Evolutionary conservation across 2,888 invertebrate species (phyloP).

Genomic region (Hyles lineata): DNA sequence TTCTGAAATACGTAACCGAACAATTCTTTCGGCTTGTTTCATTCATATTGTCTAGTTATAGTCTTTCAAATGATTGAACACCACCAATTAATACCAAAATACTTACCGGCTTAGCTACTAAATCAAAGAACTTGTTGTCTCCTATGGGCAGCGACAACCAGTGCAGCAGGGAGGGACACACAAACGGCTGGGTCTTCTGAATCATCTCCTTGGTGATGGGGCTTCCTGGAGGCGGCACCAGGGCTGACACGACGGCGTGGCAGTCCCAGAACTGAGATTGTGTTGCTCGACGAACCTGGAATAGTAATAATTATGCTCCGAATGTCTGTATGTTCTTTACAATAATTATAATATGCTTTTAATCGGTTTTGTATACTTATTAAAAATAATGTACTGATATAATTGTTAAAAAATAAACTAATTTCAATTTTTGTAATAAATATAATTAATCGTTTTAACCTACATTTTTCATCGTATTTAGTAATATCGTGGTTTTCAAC

Average conservation of each 20-base stretch:
- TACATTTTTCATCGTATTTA: too few relatives aligned
- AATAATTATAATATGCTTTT: background rate
- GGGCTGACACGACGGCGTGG: conserved; percentile 62
- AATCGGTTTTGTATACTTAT: too few relatives aligned
- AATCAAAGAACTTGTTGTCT: conserved; percentile 73
- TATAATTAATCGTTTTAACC: too few relatives aligned
- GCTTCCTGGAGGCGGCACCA: conserved; percentile 66
- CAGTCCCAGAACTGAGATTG: conserved; percentile 78
- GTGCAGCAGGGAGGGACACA: conserved; percentile 76
- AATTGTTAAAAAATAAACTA: too few relatives aligned
- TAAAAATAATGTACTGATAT: too few relatives aligned
- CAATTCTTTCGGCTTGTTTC: too few relatives aligned
- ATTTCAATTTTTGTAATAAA: too few relatives aligned
- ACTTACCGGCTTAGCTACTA: conserved; percentile 79
- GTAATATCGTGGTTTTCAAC: too few relatives aligned
- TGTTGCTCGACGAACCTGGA: conserved; percentile 70
- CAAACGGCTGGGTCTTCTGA: conserved; percentile 60
- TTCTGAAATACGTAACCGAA: too few relatives aligned
- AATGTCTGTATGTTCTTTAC: background rate
- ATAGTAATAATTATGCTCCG: background rate
- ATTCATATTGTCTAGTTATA: background rate
- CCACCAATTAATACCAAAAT: background rate
- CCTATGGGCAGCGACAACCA: conserved; percentile 78
- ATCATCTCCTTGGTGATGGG: conserved; percentile 54
- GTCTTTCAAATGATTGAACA: background rate